Percentiles rank a stretch among this genome's conserved stretches.
Conservation (phyloP, 1,140 invertebrate genomes). For the Caenorhabditis remanei region DNA sequence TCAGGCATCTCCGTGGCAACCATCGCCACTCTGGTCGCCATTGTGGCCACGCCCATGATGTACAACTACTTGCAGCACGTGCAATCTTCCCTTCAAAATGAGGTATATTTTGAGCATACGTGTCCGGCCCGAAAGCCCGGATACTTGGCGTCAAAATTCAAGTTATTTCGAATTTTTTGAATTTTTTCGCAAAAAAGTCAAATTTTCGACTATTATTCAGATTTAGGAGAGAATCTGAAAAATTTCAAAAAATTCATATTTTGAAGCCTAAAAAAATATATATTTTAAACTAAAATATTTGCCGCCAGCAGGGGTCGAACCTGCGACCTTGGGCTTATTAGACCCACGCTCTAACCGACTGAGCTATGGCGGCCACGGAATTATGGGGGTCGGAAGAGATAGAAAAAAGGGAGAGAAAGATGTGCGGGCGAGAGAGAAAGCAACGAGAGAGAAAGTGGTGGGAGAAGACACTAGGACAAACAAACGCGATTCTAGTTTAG, state of each 20-base stretch:
- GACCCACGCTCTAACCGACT: conserved; percentile 78
- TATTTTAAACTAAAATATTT: too few species aligned
- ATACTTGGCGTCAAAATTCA: too few species aligned
- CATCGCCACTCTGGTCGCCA: conserved; percentile 65
- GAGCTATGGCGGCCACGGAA: conserved; percentile 75
- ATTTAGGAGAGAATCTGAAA: neutral
- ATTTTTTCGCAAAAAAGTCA: too few species aligned
- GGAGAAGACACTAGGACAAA: neutral
- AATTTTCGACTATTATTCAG: too few species aligned
- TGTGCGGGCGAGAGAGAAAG: neutral
- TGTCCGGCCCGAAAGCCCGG: too few species aligned
- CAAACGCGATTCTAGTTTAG: neutral
- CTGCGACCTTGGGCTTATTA: conserved; percentile 78
- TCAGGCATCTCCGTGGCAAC: conserved; percentile 47
- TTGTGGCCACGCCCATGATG: conserved; percentile 68
- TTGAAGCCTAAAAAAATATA: too few species aligned
- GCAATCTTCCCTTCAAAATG: conserved; percentile 67
- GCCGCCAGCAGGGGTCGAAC: conserved; percentile 78
- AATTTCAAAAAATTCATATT: too few species aligned
- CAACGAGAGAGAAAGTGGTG: neutral
- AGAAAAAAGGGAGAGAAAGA: neutral
- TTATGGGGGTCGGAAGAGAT: neutral
- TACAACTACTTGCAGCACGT: conserved; percentile 69
- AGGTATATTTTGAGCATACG: conserved; percentile 29
- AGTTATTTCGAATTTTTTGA: too few species aligned